Percentiles rank a stretch among this genome's conserved stretches.
These are phyloP conservation scores for Clivina fossor DNA, from an alignment of 2,888 invertebrate genomes.

Conservation along the genomic window DNA sequence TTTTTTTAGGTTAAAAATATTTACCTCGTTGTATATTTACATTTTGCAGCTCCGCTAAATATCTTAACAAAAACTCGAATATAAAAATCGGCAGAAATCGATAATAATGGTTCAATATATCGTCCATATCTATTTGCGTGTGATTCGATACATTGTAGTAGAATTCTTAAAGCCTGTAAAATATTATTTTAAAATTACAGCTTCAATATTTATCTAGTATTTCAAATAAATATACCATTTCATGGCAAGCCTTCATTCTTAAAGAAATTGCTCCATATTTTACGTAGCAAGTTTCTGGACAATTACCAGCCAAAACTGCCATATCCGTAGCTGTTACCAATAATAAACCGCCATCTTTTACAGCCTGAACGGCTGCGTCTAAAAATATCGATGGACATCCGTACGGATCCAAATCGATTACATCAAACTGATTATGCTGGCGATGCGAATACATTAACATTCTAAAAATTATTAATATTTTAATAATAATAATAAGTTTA, in stretches of 20 bases:
- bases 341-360: conserved; percentile 81
- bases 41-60: conserved; percentile 75
- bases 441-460: conserved; percentile 83
- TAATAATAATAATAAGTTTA: no score
- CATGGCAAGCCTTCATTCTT: conserved; percentile 87
- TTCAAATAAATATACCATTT: conserved; percentile 68
- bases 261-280: conserved; percentile 93
- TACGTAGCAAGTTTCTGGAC: conserved; percentile 89
- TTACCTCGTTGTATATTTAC: conserved; percentile 83
- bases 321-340: conserved; percentile 97
- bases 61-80: conserved; percentile 90
- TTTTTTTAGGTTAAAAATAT: no score
- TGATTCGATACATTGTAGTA: conserved; percentile 85
- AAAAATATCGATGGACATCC: conserved; percentile 93
- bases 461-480: conserved; percentile 55
- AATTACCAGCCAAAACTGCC: conserved; percentile 93
- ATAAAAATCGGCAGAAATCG: conserved; percentile 95
- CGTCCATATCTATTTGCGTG: conserved; percentile 92
- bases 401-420: conserved; percentile 96
- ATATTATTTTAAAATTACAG: no score
- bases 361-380: conserved; percentile 82
- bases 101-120: conserved; percentile 87
- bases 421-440: conserved; percentile 73
- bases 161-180: conserved; percentile 83
- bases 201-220: conserved; percentile 6